Percentiles rank a stretch among this genome's conserved stretches.
phyloP scores from a whole-genome alignment of 2,113 vertebrate genomes.

The Narcine bancroftii region DNA sequence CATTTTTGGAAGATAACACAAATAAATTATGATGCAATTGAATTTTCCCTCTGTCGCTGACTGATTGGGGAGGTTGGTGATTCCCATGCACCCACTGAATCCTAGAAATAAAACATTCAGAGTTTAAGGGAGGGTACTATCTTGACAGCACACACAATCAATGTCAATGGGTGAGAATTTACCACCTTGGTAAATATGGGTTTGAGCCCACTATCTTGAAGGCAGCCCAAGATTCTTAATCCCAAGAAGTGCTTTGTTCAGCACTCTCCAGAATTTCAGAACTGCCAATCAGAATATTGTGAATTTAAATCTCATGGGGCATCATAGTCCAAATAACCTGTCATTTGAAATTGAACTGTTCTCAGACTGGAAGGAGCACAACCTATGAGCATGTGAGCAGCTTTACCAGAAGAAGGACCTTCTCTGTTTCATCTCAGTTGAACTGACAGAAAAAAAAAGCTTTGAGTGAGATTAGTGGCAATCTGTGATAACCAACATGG shows the following conservation, averaged over 20 bases:
- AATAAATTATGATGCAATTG: neutral
- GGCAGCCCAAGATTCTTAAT: neutral
- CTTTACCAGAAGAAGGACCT: neutral
- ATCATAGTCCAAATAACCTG: neutral
- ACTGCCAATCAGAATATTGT: slow-evolving; percentile 19
- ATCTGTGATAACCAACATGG: neutral
- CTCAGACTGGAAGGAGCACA: neutral
- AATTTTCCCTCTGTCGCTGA: neutral
- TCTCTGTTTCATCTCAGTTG: neutral
- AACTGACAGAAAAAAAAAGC: neutral
- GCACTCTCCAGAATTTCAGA: slow-evolving; percentile 6
- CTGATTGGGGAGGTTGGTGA: neutral
- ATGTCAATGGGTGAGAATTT: neutral
- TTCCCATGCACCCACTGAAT: neutral
- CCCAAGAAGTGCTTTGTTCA: neutral
- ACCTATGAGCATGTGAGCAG: neutral
- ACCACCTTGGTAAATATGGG: neutral
- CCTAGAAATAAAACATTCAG: neutral
- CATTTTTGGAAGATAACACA: neutral
- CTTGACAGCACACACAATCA: neutral
- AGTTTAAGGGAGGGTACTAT: neutral
- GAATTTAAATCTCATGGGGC: neutral
- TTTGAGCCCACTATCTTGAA: neutral
- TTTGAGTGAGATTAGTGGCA: neutral
- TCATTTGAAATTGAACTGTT: neutral